Base-by-base conservation (phyloP, 2,113 vertebrate genomes). In the Xiphias gladius region DNA sequence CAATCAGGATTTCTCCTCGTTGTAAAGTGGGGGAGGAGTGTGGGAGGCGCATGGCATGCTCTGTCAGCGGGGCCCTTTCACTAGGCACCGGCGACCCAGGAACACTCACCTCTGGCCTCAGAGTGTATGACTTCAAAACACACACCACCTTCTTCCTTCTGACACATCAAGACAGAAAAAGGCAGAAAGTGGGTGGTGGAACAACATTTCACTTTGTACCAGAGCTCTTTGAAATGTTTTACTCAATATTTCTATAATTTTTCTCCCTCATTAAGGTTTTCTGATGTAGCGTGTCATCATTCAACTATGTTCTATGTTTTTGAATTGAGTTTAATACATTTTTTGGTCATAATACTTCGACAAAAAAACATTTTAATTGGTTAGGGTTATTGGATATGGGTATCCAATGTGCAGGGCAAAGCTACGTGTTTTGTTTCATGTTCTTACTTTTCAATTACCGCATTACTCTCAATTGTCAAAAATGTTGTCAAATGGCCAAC, bases 121-220 rank as follows among this genome's bases (percentile, higher is more conserved):
- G 93, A 66, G 90, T 83, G 73, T 94, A 94, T 0, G 91, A 96
- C 86, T 95, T 95, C 81, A 96, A 76, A 73, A 95, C 95, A 73
- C 94, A 95, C 52, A 97, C 93, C 78, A 95, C 92, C 86, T 96
- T 96, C 91, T 96, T 96, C 83, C 94, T 95, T 86, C 96, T 97
- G 86, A 17, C 57, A 50, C 11, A 55, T 55, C 2, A 28, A 58
- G 19, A 86, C 22, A 48, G 17, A 76, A 26, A 69, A 20, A 63
- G 4, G 24, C 1, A 61, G 4, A 19, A 24, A 30, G 28, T 28
- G 32, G 32, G 9, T 37, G 10, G 7, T 17, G 1, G 2, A 20
- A 5, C 28, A 62, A 22, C 14, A 35, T 22, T 46, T 67, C 1
- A 28, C 32, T 71, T 48, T 59, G 16, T 35, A 64, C 1, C 14